Evolutionary conservation across 2,113 vertebrate species (phyloP), one percentile per base, ranked within the genome.

Genomic region (Ploceus nigricollis): DNA sequence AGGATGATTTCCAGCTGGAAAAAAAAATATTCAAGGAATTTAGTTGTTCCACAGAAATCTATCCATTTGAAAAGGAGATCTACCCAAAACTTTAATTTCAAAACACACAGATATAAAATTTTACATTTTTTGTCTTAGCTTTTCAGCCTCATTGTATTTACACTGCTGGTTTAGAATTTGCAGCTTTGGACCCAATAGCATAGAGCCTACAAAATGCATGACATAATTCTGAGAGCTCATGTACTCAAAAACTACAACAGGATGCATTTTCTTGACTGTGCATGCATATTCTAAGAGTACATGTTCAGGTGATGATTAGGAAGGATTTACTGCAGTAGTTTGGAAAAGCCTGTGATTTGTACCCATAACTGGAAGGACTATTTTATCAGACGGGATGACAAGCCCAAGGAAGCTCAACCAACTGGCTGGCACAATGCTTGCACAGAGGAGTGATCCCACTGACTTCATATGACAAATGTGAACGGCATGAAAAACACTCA

Each of bases 231-330:
- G 14, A 45, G 45, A 37, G 24, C 31, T 28, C 45, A 8, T 0
- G 0, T 6, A 45, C 28, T 40, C 28, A n/a, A 40, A 66, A 47
- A 27, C 48, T 3, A 22, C 39, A 53, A 37, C 1, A 1, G 19
- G 11, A 1, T 0, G 1, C 1, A 1, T 44, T 68, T 1, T 0
- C 37, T 44, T n/a, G 21, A 31, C 53, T 20, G 11, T 4, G 14
- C 0, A 10, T 4, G 16, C 0, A 0, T 4, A 37, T 33, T 15
- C 47, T 9, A 5, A 39, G 37, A 93, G 40, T 5, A 1, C 3
- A 10, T 0, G 10, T 21, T 68, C 35, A 40, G 33, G 60, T n/a
- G 31, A 42, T 13, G 28, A 40, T 0, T 61, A 27, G 58, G 1
- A 54, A 35, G 28, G 42, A 68, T 68, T 68, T 31, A 50, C 12